Conservation (phyloP, 2,113 vertebrate genomes). For the Dipodomys spectabilis region DNA sequence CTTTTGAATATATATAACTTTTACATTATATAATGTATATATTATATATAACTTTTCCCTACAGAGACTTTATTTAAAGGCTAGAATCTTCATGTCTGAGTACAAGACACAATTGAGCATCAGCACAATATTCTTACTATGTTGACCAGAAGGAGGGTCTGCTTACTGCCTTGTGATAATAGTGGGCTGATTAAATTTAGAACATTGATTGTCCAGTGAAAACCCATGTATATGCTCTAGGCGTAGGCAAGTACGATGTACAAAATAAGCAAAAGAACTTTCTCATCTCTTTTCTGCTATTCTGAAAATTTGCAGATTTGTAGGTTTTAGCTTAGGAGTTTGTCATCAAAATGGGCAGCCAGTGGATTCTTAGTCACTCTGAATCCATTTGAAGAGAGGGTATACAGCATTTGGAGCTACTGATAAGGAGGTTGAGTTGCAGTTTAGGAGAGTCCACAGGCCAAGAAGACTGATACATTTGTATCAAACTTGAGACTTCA, state of each 20-base stretch:
- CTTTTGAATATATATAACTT: not conserved
- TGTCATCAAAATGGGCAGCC: not conserved
- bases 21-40: too few relatives aligned
- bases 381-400: not conserved
- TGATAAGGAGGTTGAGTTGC: not conserved
- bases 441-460: not conserved
- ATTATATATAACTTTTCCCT: not conserved
- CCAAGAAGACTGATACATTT: conserved; percentile 1
- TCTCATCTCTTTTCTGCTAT: not conserved
- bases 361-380: not conserved
- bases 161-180: not conserved
- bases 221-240: too few relatives aligned
- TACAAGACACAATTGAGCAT: not conserved
- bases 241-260: not conserved
- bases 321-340: not conserved
- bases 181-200: not conserved
- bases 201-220: not conserved
- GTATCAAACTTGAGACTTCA: conserved; percentile 5
- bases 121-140: not conserved
- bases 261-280: not conserved
- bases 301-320: not conserved
- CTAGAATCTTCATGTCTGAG: not conserved
- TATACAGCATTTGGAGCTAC: not conserved
- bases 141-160: not conserved
- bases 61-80: not conserved